A percentile compares a stretch with the other conserved stretches of the same genome.
Conservation (phyloP, 2,797 vertebrate genomes). For the Hydrocynus forskahlii region DNA sequence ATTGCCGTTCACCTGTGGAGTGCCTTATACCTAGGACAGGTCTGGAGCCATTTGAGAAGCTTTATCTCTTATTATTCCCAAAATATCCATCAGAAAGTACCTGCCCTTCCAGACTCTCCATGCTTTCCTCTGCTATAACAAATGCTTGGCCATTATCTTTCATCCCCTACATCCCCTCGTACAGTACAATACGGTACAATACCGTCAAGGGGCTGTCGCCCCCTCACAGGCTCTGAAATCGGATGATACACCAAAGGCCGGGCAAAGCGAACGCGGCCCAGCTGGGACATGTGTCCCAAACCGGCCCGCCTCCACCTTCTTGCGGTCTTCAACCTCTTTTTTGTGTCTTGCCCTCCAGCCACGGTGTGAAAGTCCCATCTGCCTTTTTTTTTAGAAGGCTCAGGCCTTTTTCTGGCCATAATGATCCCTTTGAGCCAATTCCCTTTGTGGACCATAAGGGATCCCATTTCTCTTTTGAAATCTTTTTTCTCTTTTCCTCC, state of each 20-base stretch:
- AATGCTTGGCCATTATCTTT: conserved; percentile 66
- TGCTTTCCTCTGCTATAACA: conserved; percentile 61
- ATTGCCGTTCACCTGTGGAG: neutral
- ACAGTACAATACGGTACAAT: conserved; percentile 66
- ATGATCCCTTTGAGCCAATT: conserved; percentile 71
- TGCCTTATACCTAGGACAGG: neutral
- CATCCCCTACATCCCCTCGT: conserved; percentile 64
- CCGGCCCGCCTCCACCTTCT: conserved; percentile 71
- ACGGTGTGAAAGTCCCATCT: conserved; percentile 76
- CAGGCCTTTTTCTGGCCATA: conserved; percentile 67
- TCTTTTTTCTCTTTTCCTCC: conserved; percentile 61
- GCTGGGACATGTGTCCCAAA: conserved; percentile 78
- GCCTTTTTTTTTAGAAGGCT: conserved; percentile 60
- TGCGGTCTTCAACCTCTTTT: conserved; percentile 70
- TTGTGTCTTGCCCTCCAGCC: conserved; percentile 61
- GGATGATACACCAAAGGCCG: conserved; percentile 80
- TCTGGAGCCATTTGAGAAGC: conserved; percentile 68
- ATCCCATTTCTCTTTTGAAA: conserved; percentile 82
- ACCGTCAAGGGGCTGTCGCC: conserved; percentile 65
- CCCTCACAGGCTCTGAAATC: conserved; percentile 74
- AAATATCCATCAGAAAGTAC: conserved; percentile 68
- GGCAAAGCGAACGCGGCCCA: conserved; percentile 66
- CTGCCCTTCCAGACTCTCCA: conserved; percentile 68
- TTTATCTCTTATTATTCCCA: conserved; percentile 68
- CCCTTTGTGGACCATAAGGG: conserved; percentile 70